phyloP scores from a whole-genome alignment of 2,113 vertebrate species.

The Amazona vittata region DNA sequence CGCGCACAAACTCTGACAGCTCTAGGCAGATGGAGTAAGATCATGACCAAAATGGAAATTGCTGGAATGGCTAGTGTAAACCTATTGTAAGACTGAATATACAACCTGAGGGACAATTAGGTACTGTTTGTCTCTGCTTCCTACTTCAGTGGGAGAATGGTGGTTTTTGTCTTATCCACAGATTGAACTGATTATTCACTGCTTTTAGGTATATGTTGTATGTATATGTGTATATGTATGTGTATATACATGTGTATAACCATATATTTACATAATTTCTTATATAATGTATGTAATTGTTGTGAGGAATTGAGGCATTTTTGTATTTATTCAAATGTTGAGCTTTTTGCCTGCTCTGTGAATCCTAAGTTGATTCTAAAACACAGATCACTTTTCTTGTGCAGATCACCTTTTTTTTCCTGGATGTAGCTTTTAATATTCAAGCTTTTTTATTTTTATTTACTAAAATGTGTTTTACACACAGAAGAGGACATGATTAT shows the following conservation, averaged over 20 bases:
- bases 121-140: not conserved
- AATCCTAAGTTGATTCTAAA: not conserved
- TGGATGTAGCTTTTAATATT: not conserved
- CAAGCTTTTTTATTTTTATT: not conserved
- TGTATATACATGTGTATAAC: not conserved
- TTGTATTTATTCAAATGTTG: not conserved
- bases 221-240: not conserved
- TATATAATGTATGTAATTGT: not conserved
- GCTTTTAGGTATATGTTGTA: not conserved
- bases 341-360: not conserved
- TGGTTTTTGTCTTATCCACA: not conserved
- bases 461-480: not conserved
- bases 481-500: not conserved
- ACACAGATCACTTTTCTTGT: not conserved
- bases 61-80: not conserved
- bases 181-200: not conserved
- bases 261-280: not conserved
- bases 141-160: not conserved
- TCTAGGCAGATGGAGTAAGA: not conserved
- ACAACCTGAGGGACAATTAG: not conserved
- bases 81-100: not conserved
- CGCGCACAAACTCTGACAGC: not conserved
- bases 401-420: not conserved
- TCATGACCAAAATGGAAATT: not conserved
- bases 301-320: not conserved